A percentile compares a stretch with the other conserved stretches of the same genome.
Evolutionary conservation across 2,113 vertebrate genomes (phyloP).

Genomic region (Damaliscus lunatus): DNA sequence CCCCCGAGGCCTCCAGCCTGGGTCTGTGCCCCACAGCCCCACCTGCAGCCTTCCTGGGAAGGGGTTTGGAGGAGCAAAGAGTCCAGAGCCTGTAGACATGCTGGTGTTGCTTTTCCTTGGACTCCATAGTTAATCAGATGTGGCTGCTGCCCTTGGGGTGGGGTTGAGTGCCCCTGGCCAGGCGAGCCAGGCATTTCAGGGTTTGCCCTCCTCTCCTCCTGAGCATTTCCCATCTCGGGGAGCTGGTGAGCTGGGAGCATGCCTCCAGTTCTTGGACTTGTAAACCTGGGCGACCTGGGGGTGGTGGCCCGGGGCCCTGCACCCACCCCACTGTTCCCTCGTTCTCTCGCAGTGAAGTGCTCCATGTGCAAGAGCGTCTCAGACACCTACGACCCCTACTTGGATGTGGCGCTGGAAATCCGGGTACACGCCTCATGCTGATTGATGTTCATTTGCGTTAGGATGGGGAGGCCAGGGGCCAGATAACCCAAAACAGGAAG

Average conservation of each 20-base stretch:
- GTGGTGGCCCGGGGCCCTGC: fast-evolving
- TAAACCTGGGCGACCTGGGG: neutral
- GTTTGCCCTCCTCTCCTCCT: fast-evolving
- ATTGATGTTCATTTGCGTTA: fast-evolving
- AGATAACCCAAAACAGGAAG: too few relatives aligned
- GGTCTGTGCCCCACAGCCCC: fast-evolving
- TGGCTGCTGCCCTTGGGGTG: neutral
- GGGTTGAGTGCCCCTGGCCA: fast-evolving
- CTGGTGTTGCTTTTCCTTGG: fast-evolving
- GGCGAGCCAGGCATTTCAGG: neutral
- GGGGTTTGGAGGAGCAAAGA: neutral
- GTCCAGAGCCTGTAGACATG: fast-evolving
- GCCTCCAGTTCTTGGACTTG: neutral
- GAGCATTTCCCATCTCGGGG: fast-evolving
- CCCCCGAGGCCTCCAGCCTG: fast-evolving
- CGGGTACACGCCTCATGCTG: conserved; percentile 79
- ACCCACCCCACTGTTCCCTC: fast-evolving
- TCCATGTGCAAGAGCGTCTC: conserved; percentile 93
- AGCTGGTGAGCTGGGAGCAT: neutral
- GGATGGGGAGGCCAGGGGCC: neutral
- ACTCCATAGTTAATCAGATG: neutral
- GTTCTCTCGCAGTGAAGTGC: conserved; percentile 89
- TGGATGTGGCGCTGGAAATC: conserved; percentile 96
- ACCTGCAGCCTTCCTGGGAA: neutral
- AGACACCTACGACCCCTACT: conserved; percentile 93